Percentiles rank a stretch among this genome's conserved stretches.
phyloP scores from a whole-genome alignment of 2,888 invertebrate genomes.

The Andricus quercusramuli region DNA sequence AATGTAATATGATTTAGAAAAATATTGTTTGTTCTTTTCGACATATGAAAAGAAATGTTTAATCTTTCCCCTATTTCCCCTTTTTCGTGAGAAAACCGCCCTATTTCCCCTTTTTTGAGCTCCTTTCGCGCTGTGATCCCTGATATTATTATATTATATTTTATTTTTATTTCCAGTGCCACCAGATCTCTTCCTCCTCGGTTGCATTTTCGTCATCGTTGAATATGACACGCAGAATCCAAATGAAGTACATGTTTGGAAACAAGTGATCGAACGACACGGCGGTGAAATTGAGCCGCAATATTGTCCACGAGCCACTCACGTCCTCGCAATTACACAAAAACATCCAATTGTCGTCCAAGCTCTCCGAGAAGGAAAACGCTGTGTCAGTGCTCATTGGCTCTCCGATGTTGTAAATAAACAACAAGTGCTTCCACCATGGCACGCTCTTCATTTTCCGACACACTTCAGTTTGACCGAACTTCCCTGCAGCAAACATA shows the following conservation, averaged over 20 bases:
- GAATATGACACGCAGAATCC: constrained; percentile 88
- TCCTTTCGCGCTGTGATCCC: too few relatives aligned
- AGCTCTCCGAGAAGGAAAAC: constrained; percentile 84
- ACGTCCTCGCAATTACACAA: constrained; percentile 94
- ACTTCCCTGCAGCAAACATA: constrained; percentile 87
- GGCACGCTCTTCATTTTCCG: constrained; percentile 96
- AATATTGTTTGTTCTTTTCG: too few relatives aligned
- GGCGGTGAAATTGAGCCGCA: constrained; percentile 93
- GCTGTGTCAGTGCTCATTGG: constrained; percentile 92
- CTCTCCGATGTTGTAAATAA: constrained; percentile 93
- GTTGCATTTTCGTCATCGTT: constrained; percentile 94
- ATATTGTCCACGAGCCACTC: constrained; percentile 93
- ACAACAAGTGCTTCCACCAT: constrained; percentile 93
- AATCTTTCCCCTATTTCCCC: too few relatives aligned
- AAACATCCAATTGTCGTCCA: constrained; percentile 95
- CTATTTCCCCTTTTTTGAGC: too few relatives aligned
- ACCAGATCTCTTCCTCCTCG: constrained; percentile 92
- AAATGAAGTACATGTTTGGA: constrained; percentile 83
- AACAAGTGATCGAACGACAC: constrained; percentile 87
- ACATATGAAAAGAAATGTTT: too few relatives aligned
- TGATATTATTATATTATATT: too few relatives aligned
- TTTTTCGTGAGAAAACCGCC: too few relatives aligned
- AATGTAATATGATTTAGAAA: too few relatives aligned
- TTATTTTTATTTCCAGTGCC: constrained; percentile 81
- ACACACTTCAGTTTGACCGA: constrained; percentile 85